Base-by-base conservation (phyloP, 2,888 invertebrate genomes). In the Eledona agricola region DNA sequence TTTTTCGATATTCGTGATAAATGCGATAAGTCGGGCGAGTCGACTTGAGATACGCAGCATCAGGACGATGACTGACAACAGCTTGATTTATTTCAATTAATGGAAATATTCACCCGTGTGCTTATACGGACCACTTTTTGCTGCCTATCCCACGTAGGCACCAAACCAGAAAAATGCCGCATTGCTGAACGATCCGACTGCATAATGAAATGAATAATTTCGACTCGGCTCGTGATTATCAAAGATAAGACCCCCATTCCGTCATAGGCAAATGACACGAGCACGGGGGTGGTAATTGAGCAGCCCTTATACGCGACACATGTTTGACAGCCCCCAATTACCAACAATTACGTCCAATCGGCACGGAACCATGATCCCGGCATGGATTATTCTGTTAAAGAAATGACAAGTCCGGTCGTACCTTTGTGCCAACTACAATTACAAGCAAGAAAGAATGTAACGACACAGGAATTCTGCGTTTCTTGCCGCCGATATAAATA, bases 61-160 rank as follows among this genome's bases (percentile, higher is more conserved):
- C 31, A 58, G 58, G 56, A 34, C 56, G 59, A 57, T 56, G 55
- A 56, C 60, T 59, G 60, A 60, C 60, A 55, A 55, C 50, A 51
- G 52, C 64, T 65, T 72, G 73, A 73, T 72, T 72, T 73, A 73
- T 72, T 74, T 74, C 72, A 75, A 74, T 73, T 73, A 73, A 75
- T 74, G 74, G 72, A 74, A 73, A 73, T 73, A 73, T 73, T 74
- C 73, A 72, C 71, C 71, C 65, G 67, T 63, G 63, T 64, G 63
- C 66, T 66, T 65, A 62, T 64, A 61, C 66, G 55, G 59, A 69
- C 69, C 58, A 63, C 66, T 70, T 70, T 70, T 70, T 69, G 60
- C 59, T 35, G 55, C 56, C 32, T 57, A 64, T 65, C 67, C 69
- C 65, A 64, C 66, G 70, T 63, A 69, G 64, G 69, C 65, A 69